Base-by-base conservation (phyloP, 2,888 invertebrate species). In the Drosophila recens region DNA sequence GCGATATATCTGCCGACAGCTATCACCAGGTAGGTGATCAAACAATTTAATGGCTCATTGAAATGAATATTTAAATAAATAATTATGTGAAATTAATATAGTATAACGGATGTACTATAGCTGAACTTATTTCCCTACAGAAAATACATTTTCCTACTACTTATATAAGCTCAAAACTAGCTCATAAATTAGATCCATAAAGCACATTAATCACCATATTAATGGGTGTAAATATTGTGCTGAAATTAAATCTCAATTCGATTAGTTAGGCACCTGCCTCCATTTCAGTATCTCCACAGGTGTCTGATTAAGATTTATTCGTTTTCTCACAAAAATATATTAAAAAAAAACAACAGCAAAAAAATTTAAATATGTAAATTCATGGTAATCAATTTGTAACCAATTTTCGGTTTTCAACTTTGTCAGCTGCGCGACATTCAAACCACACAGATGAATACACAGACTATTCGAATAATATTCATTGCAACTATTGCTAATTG, bases 1-100 rank as follows among this genome's bases (percentile, higher is more conserved):
- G 94, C 0, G 95, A 95, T 80, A 86, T 94, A 1, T 93, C 95
- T 0, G 93, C 94, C 6, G 94, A 96, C 80, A 93, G 94, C 81
- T 94, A 95, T 80, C 90, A 92, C 80, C 89, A 93, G 85, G 93
- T 93, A 78, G 81, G 92, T 8, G 6, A 49, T 27, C 17, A 4
- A 23, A 15, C 1, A 30, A 3, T 42, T 33, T 34, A 42, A 42
- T 1, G 4, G 11, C 20, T 48, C 6, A 38, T 17, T 11, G 23
- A 48, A 13, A 5, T 33, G 8, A 36, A 4, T 36, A 33, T 33
- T 38, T n/a, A 52, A 2, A 13, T 30, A 15, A 10, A 10, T 30
- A 36, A 33, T 42, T 5, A 36, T 23, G 45, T 34, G n/a, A 34
- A 33, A 46, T 5, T n/a, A 3, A 17, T 34, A 11, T 6, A 30